Evolutionary conservation across 2,113 vertebrate species (phyloP).

Genomic region (Nasalis larvatus): DNA sequence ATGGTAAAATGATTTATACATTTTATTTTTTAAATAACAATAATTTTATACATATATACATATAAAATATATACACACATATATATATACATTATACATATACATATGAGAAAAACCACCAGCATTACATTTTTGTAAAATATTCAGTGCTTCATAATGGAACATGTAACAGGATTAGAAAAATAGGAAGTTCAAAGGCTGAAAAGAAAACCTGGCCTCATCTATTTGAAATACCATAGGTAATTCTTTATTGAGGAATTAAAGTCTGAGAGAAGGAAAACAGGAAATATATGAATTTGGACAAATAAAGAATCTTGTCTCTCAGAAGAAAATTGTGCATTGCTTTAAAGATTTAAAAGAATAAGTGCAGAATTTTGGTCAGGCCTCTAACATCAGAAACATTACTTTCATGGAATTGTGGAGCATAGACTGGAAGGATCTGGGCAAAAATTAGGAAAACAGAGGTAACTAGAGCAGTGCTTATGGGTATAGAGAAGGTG

Average conservation of each 20-base stretch:
- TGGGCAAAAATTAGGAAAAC: background rate
- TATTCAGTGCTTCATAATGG: background rate
- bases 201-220: background rate
- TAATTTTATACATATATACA: background rate
- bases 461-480: background rate
- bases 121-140: slow-evolving; percentile 29
- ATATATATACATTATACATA: no score
- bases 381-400: background rate
- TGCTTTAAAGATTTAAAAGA: background rate
- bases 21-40: no score
- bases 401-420: background rate
- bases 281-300: background rate
- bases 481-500: background rate
- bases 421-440: background rate
- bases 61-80: no score
- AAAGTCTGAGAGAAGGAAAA: background rate
- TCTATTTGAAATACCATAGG: background rate
- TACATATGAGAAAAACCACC: background rate
- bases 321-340: background rate
- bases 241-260: background rate
- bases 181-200: background rate
- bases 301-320: background rate
- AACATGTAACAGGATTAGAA: background rate
- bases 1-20: background rate
- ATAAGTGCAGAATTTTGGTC: background rate